Base-by-base conservation (phyloP, 2,888 invertebrate genomes). In the Blastobasis lacticolella region DNA sequence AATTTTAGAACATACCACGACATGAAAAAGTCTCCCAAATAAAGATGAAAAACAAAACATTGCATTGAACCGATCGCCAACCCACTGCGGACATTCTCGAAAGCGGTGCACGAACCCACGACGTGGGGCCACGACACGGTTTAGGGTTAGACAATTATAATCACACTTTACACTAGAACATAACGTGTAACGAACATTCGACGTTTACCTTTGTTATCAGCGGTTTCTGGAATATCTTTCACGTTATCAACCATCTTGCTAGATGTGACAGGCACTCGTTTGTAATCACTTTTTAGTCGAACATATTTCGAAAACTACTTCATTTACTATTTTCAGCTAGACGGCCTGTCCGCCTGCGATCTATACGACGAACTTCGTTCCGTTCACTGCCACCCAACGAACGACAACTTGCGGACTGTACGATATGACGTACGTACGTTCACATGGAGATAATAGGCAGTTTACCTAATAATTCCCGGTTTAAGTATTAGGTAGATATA, bases 221-320 rank as follows among this genome's bases (percentile, higher is more conserved):
- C 85, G 81, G 83, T 84, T 86, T 86, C 88, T 71, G 75, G 76
- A 79, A 83, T 78, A 80, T 87, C 80, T 81, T 78, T 83, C 85
- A 84, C 87, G 82, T 88, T 88, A 86, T 87, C 88, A 83, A 85
- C 88, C 88, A 88, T 88, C 79, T 88, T 88, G 88, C 85, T 81
- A 73, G 81, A 81, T 86, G 23, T 23, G 85, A 87, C 86, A 86
- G 81, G 81, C 82, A 84, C 83, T 81, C 82, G 85, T 40, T 84
- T 81, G 76, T 74, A 46, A 48, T 74, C 87, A 87, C 85, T 87
- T 86, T 81, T 86, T 87, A 86, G 81, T 85, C 83, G 81, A 85
- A 84, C 86, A 87, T 87, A 84, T 87, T 84, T 86, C 81, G 82
- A 86, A 85, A 86, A 87, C 84, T 86, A 5, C 85, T 86, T 85